phyloP scores from a whole-genome alignment of 1,140 invertebrate species.

The Drosophila virilis region DNA sequence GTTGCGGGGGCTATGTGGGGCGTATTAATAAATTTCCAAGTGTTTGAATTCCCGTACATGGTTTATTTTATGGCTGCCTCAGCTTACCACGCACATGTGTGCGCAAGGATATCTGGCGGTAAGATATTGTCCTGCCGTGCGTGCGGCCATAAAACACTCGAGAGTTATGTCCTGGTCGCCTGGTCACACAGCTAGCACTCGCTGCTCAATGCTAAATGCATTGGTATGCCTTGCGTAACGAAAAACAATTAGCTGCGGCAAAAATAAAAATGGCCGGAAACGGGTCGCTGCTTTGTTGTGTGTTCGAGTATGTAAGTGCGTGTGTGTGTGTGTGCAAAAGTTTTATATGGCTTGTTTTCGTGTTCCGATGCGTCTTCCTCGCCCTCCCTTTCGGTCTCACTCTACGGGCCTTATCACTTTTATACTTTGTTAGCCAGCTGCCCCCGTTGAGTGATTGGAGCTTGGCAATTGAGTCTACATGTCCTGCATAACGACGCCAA shows the following conservation, averaged over 20 bases:
- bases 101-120: slow-evolving; percentile 46
- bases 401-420: slow-evolving; percentile 62
- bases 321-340: slow-evolving; percentile 36
- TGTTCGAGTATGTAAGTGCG: slow-evolving; percentile 10
- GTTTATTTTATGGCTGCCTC: slow-evolving; percentile 67
- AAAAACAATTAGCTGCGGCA: slow-evolving; percentile 80
- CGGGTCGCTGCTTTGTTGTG: slow-evolving; percentile 20
- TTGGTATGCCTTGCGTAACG: slow-evolving; percentile 80
- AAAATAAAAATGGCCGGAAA: slow-evolving; percentile 67
- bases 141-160: slow-evolving; percentile 76
- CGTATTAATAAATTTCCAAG: slow-evolving; percentile 76
- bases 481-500: slow-evolving; percentile 44
- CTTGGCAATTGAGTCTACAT: slow-evolving; percentile 47
- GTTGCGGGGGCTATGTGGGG: neutral
- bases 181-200: slow-evolving; percentile 1
- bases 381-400: neutral
- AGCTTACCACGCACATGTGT: slow-evolving; percentile 59
- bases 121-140: slow-evolving; percentile 80
- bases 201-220: slow-evolving; percentile 60
- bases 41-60: slow-evolving; percentile 58
- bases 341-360: slow-evolving; percentile 68
- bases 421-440: slow-evolving; percentile 59
- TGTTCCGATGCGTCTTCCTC: slow-evolving; percentile 23
- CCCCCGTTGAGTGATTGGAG: slow-evolving; percentile 51
- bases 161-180: slow-evolving; percentile 70